phyloP scores from a whole-genome alignment of 2,888 invertebrate species.

The Eupithecia exiguata region DNA sequence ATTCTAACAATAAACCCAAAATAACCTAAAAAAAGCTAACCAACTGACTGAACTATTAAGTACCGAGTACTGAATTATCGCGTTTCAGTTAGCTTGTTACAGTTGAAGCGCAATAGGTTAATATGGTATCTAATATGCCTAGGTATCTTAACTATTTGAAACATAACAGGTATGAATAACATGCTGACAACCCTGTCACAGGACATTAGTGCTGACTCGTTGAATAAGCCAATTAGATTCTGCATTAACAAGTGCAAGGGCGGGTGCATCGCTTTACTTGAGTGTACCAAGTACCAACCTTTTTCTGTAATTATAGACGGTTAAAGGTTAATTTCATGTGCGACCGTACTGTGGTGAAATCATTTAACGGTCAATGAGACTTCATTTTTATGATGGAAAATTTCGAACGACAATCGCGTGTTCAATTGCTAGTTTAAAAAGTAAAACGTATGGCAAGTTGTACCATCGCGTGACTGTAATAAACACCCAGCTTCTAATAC shows the following conservation, averaged over 20 bases:
- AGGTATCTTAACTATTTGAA: background rate
- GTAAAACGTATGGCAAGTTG: conserved; percentile 14
- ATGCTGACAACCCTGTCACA: conserved; percentile 36
- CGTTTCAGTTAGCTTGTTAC: background rate
- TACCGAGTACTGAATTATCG: background rate
- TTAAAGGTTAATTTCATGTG: conserved; percentile 36
- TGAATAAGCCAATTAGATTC: conserved; percentile 65
- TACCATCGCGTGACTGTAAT: conserved; percentile 28
- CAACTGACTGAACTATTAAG: background rate
- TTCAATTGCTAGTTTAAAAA: conserved; percentile 30
- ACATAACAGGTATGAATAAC: conserved; percentile 4
- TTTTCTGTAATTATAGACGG: conserved; percentile 39
- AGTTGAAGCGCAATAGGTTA: background rate
- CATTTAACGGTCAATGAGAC: conserved; percentile 15
- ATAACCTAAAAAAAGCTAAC: background rate
- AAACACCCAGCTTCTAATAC: conserved; percentile 9
- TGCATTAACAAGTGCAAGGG: conserved; percentile 70
- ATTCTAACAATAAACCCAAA: background rate
- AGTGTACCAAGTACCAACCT: conserved; percentile 37
- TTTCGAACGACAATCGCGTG: conserved; percentile 4
- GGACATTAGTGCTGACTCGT: conserved; percentile 68
- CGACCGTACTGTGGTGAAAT: conserved; percentile 25
- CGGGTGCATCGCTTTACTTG: conserved; percentile 45
- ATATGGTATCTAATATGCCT: background rate
- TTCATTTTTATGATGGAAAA: conserved; percentile 8